A percentile compares a stretch with the other conserved stretches of the same genome.
Evolutionary conservation across 2,797 vertebrate species (phyloP).

Genomic region (Lithobates sylvaticus): DNA sequence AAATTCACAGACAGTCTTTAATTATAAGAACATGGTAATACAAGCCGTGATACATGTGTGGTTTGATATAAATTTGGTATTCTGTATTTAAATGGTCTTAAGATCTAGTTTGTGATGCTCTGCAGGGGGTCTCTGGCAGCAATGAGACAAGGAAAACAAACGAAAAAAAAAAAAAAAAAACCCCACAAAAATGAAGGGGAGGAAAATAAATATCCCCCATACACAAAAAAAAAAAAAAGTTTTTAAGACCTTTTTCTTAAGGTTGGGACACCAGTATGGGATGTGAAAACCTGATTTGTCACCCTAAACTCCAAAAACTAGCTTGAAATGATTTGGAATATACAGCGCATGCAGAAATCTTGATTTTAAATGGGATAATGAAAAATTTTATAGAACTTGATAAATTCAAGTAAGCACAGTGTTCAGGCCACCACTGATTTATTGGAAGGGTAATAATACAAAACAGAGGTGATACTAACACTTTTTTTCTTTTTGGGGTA

Average conservation of each 20-base stretch:
- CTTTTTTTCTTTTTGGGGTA: background rate
- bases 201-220: background rate
- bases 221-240: background rate
- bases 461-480: background rate
- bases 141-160: background rate
- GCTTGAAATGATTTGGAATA: no score
- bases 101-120: slow-evolving; percentile 55
- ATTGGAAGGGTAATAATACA: background rate
- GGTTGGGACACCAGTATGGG: no score
- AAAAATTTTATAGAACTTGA: no score
- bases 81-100: slow-evolving; percentile 37
- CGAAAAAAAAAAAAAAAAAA: background rate
- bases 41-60: slow-evolving; percentile 62
- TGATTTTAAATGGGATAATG: no score
- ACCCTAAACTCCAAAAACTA: no score
- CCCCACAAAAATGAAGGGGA: background rate
- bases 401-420: no score
- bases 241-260: no score
- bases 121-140: slow-evolving; percentile 28
- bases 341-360: no score
- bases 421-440: no score
- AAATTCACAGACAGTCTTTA: slow-evolving; percentile 61
- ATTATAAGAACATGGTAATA: slow-evolving; percentile 62
- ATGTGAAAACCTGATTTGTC: no score
- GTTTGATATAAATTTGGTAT: slow-evolving; percentile 62